Percentiles rank a stretch among this genome's conserved stretches.
phyloP scores from a whole-genome alignment of 2,888 invertebrate species.

The Spicauda simplicius region DNA sequence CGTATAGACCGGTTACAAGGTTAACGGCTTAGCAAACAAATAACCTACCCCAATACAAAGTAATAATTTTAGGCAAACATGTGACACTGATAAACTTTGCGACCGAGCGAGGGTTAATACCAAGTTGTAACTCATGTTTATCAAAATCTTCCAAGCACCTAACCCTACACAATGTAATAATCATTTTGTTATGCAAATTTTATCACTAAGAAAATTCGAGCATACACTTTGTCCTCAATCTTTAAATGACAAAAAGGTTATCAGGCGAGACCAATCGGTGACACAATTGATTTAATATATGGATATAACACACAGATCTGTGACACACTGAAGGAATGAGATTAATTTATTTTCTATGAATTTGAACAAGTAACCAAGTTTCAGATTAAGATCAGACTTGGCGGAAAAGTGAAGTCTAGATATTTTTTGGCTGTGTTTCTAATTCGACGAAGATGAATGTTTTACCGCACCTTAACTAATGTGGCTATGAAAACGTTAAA shows the following conservation, averaged over 20 bases:
- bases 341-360: too few relatives aligned
- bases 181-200: not conserved
- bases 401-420: too few relatives aligned
- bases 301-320: not conserved
- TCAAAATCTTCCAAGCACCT: not conserved
- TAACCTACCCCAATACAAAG: not conserved
- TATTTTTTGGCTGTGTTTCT: too few relatives aligned
- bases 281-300: not conserved
- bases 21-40: not conserved
- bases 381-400: too few relatives aligned
- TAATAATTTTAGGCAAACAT: not conserved
- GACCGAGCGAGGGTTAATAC: not conserved
- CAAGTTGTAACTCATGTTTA: not conserved
- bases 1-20: too few relatives aligned
- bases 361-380: too few relatives aligned
- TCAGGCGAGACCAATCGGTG: not conserved
- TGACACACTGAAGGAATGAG: too few relatives aligned
- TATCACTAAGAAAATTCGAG: not conserved
- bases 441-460: too few relatives aligned
- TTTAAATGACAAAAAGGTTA: constrained; percentile 3
- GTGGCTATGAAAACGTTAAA: too few relatives aligned
- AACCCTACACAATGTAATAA: not conserved
- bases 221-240: not conserved
- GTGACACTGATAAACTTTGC: not conserved
- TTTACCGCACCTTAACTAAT: too few relatives aligned